Evolutionary conservation across 2,797 vertebrate species (phyloP), one percentile per base, ranked within the genome.

Genomic region (Meda fulgida): DNA sequence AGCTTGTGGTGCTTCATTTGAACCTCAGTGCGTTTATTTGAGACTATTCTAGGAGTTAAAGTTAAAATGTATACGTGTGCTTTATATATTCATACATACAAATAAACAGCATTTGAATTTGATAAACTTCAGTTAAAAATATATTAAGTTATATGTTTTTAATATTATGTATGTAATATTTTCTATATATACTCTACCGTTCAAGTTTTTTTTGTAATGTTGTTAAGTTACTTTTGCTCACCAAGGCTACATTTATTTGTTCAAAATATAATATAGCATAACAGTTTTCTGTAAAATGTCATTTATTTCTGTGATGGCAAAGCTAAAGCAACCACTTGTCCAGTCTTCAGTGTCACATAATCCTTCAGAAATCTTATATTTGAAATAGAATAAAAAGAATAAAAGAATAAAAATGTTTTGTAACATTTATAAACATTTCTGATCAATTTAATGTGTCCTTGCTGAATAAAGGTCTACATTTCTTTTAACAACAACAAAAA

Each of bases 1-100:
- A 78, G 60, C 65, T 80, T 78, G 53, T 40, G 31, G 53, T 82
- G 71, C 67, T 76, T 81, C 10, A 21, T 81, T 10, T 70, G 66
- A 63, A 46, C 40, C 63, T 85, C 38, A 31, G 46, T 70, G 29
- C 29, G 18, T 40, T 76, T 83, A 53, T 63, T 58, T 31, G 9
- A 67, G 58, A 36, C 7, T 14, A 3, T 55, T 55, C 5, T 58
- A 43, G 13, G 4, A 23, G 19, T 58, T 51, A 26, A 8, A 80
- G 9, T 23, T 67, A 51, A 80, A 48, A 34, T 21, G 29, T 67
- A 23, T 34, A 46, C n/a, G 13, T 46, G n/a, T 19, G 43, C 13
- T 77, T n/a, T 76, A 3, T 76, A 16, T 16, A 38, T 16, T 34
- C 7, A 53, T 55, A 34, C 14, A 55, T 36, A 55, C 36, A 21